A percentile compares a stretch with the other conserved stretches of the same genome.
phyloP scores from a whole-genome alignment of 2,797 vertebrate genomes.

The Bovichtus diacanthus region DNA sequence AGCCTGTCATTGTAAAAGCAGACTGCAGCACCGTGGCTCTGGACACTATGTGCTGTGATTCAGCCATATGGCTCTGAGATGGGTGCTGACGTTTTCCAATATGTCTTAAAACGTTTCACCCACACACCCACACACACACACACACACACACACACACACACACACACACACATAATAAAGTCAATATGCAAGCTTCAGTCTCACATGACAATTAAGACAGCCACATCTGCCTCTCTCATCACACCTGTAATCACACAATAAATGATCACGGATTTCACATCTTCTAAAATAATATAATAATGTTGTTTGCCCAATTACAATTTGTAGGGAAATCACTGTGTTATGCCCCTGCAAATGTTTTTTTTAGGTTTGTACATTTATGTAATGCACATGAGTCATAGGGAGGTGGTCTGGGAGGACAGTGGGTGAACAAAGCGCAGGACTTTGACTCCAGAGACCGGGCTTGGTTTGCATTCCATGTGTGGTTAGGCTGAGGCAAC shows the following conservation, averaged over 20 bases:
- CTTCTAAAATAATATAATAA: background rate
- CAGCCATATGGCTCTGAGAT: constrained; percentile 35
- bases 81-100: constrained; percentile 30
- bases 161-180: background rate
- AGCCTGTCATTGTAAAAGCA: constrained; percentile 53
- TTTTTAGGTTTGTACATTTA: background rate
- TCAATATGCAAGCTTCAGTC: background rate
- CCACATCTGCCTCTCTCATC: background rate
- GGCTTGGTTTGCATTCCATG: background rate
- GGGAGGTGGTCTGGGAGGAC: background rate
- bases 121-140: too few relatives aligned
- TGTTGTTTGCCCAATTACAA: background rate
- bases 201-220: background rate
- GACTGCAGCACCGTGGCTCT: constrained; percentile 26
- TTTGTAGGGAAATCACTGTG: background rate
- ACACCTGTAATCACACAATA: background rate
- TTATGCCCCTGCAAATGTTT: background rate
- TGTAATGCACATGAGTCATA: background rate
- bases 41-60: constrained; percentile 34
- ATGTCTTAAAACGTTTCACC: constrained; percentile 24
- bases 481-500: background rate
- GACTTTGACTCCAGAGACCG: background rate
- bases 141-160: too few relatives aligned
- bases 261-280: background rate
- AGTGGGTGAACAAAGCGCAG: background rate